Evolutionary conservation across 2,113 vertebrate genomes (phyloP).

Genomic region (Caretta caretta): DNA sequence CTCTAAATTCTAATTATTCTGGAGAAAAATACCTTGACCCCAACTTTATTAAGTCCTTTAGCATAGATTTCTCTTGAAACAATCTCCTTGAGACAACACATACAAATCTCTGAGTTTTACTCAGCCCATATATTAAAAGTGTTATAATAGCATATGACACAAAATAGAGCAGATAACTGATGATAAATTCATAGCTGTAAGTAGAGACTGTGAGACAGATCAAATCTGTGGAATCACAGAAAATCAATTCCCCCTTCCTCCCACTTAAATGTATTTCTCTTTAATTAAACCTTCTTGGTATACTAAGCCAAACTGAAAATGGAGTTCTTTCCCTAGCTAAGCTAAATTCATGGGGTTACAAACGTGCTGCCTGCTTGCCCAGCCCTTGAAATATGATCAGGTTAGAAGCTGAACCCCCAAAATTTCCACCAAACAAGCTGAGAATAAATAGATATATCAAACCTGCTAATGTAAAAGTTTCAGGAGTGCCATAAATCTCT

Average conservation of each 20-base stretch:
- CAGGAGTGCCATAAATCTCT: slow-evolving; percentile 55
- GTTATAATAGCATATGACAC: neutral
- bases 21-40: neutral
- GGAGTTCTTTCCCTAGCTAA: neutral
- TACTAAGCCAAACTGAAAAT: slow-evolving; percentile 11
- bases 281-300: neutral
- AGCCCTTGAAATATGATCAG: slow-evolving; percentile 37
- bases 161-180: neutral
- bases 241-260: fast-evolving
- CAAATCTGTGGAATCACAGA: neutral
- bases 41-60: neutral
- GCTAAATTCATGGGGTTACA: slow-evolving; percentile 9
- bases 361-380: neutral
- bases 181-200: neutral
- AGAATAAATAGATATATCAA: slow-evolving; percentile 43
- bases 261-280: neutral
- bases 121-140: neutral
- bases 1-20: neutral
- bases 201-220: neutral
- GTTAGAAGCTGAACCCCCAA: slow-evolving; percentile 9
- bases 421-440: slow-evolving; percentile 19
- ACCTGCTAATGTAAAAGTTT: slow-evolving; percentile 7
- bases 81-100: neutral
- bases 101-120: neutral
- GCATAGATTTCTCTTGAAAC: neutral